Evolutionary conservation across 2,797 vertebrate species (phyloP).

Genomic region (Poecile montanus): DNA sequence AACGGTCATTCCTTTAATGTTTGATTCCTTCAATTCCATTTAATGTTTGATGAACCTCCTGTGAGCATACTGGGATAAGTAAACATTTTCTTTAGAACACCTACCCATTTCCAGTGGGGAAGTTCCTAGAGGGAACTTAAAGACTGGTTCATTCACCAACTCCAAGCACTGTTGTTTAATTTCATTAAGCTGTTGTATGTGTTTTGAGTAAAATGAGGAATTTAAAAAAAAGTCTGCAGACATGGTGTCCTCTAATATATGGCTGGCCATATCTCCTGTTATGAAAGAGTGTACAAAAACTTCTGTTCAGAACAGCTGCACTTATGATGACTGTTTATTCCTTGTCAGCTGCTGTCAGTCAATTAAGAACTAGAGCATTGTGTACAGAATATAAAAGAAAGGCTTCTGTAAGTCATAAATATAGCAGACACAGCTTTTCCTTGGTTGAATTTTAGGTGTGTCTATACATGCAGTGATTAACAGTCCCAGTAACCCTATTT

Average conservation of each 20-base stretch:
- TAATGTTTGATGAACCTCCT: neutral
- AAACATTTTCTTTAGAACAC: slow-evolving; percentile 1
- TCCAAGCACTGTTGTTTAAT: neutral
- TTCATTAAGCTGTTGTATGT: neutral
- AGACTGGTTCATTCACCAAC: neutral
- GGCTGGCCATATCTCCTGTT: neutral
- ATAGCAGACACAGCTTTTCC: neutral
- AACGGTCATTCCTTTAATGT: neutral
- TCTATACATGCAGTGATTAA: neutral
- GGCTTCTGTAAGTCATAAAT: neutral
- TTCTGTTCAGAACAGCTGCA: neutral
- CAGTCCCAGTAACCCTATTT: neutral
- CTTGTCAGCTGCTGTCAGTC: neutral
- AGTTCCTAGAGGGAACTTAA: neutral
- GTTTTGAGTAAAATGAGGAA: slow-evolving; percentile 40
- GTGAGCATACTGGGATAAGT: neutral
- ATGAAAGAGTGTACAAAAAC: neutral
- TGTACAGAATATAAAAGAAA: neutral
- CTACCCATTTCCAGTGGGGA: neutral
- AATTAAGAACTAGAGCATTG: neutral
- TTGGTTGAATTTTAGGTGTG: neutral
- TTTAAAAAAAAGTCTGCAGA: neutral
- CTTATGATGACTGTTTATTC: neutral
- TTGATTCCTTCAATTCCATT: no score
- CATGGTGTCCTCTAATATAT: neutral